Evolutionary conservation across 1,140 invertebrate genomes (phyloP), one percentile per base, ranked within the genome.

Genomic region (Macrotrachela quadricornifera): DNA sequence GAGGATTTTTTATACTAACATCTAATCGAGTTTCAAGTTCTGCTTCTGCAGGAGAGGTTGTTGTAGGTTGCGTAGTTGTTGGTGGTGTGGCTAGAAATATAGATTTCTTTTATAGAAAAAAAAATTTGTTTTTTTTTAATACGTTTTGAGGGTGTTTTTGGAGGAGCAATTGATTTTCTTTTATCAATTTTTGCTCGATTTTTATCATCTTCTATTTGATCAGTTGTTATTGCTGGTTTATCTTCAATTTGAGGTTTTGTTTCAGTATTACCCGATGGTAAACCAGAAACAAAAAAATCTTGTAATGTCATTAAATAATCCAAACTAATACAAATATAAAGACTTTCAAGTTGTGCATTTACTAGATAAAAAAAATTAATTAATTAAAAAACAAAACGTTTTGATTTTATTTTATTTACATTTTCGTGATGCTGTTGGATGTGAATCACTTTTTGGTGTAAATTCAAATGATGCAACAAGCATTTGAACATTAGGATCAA

Each of bases 1-100:
- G 87, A 8, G 88, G 86, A 63, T 88, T 79, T 58, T 88, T 81
- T 11, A 92, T 71, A 58, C 78, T 79, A 9, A 91, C 68, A 60
- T 80, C 78, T 38, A 91, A 67, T 6, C 79, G 81, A 63, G 86
- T 77, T 17, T 62, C 58, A 16, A 63, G 63, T 15, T 50, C 46
- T 41, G 65, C 62, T 1, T 54, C 55, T 41, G 38, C 15, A n/a
- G 2, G 2, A 30, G 13, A 40, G 13, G 50, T 36, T 3, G 52
- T 42, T 36, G 58, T 14, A 30, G 39, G 6, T 2, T 6, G 10
- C 6, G 18, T 15, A 15, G n/a, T n/a, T n/a, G 50, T n/a, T 37
- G 42, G n/a, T n/a, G 15, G 18, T 36, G 30, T 38, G 1, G 40
- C 40, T 41, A 16, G 41, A 41, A 41, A 11, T 2, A 36, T 6